Conservation (phyloP, 2,888 invertebrate species). For the Harpalus rubripes region DNA sequence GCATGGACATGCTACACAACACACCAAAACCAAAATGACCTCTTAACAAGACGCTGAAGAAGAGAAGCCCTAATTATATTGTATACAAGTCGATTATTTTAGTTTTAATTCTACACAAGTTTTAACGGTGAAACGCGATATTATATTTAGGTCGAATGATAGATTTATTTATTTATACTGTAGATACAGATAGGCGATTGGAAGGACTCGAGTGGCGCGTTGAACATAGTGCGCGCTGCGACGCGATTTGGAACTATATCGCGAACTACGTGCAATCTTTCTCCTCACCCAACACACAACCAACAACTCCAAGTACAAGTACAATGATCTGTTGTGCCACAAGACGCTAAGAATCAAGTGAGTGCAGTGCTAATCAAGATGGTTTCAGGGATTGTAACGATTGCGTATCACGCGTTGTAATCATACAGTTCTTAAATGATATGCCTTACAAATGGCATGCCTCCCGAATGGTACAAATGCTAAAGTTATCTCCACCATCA, state of each 20-base stretch:
- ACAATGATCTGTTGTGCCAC: slow-evolving; percentile 30
- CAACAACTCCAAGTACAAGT: slow-evolving; percentile 45
- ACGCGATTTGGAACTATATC: slow-evolving; percentile 16
- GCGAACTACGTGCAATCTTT: slow-evolving; percentile 63
- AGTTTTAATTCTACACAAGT: slow-evolving; percentile 72
- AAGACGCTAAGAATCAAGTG: slow-evolving; percentile 27
- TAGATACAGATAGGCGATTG: slow-evolving; percentile 74
- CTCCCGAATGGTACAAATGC: no score
- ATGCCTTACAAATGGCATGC: no score
- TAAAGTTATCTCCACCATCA: no score
- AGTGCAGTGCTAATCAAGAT: slow-evolving; percentile 8
- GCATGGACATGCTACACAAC: slow-evolving; percentile 18
- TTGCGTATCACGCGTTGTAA: no score
- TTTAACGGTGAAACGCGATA: slow-evolving; percentile 72
- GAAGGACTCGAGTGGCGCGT: slow-evolving; percentile 32
- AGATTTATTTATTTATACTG: slow-evolving; percentile 78
- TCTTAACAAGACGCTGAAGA: slow-evolving; percentile 72
- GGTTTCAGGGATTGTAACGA: slow-evolving; percentile 42
- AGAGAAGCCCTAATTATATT: slow-evolving; percentile 73
- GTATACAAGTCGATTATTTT: slow-evolving; percentile 75
- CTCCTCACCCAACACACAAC: not conserved
- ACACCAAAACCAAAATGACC: slow-evolving; percentile 77
- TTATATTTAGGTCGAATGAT: slow-evolving; percentile 73
- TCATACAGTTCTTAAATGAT: no score
- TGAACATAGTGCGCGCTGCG: slow-evolving; percentile 17